Conservation (phyloP, 2,888 invertebrate species). For the Calephelis perditalis region DNA sequence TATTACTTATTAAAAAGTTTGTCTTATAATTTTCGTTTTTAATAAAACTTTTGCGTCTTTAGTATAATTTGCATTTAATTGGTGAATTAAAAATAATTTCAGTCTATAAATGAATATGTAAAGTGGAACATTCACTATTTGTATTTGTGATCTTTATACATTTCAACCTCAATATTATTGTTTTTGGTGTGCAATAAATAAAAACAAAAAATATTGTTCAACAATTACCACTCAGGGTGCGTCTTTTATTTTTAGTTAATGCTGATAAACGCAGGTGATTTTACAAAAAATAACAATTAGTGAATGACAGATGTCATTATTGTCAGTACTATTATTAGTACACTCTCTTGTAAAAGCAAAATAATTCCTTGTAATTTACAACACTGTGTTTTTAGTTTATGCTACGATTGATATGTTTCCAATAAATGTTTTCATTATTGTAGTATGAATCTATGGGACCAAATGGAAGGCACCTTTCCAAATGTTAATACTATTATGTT, state of each 20-base stretch:
- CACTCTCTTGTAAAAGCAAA: slow-evolving; percentile 45
- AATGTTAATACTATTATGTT: slow-evolving; percentile 52
- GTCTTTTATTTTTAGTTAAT: slow-evolving; percentile 2
- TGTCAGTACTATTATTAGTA: slow-evolving; percentile 44
- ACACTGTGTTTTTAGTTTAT: slow-evolving; percentile 17
- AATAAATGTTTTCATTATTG: slow-evolving; percentile 34
- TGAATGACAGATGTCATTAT: slow-evolving; percentile 63
- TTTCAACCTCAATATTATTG: background rate
- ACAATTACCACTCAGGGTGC: background rate
- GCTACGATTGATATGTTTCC: background rate
- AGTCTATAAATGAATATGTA: background rate
- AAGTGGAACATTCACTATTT: background rate
- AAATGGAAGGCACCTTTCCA: slow-evolving; percentile 48
- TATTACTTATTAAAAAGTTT: slow-evolving; percentile 67
- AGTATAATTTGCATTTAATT: slow-evolving; percentile 28
- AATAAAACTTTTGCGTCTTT: slow-evolving; percentile 35
- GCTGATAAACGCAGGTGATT: slow-evolving; percentile 15
- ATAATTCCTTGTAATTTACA: slow-evolving; percentile 45
- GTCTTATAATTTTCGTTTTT: slow-evolving; percentile 34
- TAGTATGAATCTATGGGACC: slow-evolving; percentile 67
- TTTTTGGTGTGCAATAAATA: slow-evolving; percentile 10
- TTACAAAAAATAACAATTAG: slow-evolving; percentile 36
- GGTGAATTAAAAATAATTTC: background rate
- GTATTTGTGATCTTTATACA: background rate
- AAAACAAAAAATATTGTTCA: slow-evolving; percentile 2